Evolutionary conservation across 2,113 vertebrate species (phyloP).

Genomic region (Seriola rivoliana): DNA sequence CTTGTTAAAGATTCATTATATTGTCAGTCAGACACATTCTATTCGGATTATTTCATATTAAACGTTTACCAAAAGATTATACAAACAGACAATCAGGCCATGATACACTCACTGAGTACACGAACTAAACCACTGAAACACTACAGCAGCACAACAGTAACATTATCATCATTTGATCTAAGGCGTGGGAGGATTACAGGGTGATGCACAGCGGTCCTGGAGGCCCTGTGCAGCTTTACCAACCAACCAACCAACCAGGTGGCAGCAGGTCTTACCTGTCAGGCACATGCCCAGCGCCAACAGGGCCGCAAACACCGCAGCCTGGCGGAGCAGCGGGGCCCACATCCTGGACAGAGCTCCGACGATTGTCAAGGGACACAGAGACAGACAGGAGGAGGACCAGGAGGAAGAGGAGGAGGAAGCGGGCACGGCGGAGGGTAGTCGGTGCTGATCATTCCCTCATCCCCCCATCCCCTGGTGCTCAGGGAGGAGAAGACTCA

Average conservation of each 20-base stretch:
- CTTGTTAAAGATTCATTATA: too few relatives aligned
- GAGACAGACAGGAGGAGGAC: slow-evolving; percentile 30
- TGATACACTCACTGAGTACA: background rate
- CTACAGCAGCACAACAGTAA: background rate
- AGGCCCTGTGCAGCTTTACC: background rate
- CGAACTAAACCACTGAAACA: background rate
- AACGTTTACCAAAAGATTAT: too few relatives aligned
- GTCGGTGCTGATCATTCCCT: slow-evolving; percentile 70
- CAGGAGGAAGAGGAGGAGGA: background rate
- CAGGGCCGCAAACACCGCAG: slow-evolving; percentile 48
- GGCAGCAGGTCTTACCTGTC: slow-evolving; percentile 66
- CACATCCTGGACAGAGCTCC: slow-evolving; percentile 72
- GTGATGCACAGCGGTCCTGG: background rate
- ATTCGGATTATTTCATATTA: background rate
- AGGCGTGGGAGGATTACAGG: background rate
- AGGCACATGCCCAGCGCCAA: slow-evolving; percentile 65
- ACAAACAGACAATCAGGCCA: too few relatives aligned
- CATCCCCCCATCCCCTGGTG: slow-evolving; percentile 52
- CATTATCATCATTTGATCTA: background rate
- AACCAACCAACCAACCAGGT: background rate
- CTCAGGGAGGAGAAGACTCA: slow-evolving; percentile 21
- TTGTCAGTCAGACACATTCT: too few relatives aligned
- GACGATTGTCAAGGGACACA: slow-evolving; percentile 48
- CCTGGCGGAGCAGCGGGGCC: slow-evolving; percentile 64
- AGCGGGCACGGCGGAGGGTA: slow-evolving; percentile 3